These are phyloP conservation scores for Callipepla californica DNA, from an alignment of 2,113 vertebrate genomes.

Conservation along the genomic window DNA sequence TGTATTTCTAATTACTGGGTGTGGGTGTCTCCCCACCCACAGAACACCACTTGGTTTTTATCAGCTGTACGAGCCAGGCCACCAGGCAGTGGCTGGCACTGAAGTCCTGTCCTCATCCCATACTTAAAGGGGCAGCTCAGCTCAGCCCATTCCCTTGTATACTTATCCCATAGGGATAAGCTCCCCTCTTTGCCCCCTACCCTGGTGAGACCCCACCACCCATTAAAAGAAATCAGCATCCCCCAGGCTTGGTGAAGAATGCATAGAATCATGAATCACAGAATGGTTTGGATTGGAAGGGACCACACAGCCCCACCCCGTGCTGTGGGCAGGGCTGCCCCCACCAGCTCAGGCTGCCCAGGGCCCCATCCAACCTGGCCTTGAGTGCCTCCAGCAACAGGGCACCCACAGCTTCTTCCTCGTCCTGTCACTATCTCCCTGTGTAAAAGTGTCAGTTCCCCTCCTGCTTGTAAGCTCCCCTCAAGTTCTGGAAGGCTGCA, in stretches of 20 bases:
- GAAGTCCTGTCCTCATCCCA: background rate
- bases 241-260: background rate
- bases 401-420: background rate
- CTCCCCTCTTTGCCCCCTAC: background rate
- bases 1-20: conserved; percentile 17
- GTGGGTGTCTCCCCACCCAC: background rate
- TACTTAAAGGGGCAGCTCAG: background rate
- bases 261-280: background rate
- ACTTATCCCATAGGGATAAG: background rate
- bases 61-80: background rate
- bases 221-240: background rate
- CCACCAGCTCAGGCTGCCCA: background rate
- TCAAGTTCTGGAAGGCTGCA: background rate
- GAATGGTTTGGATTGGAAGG: background rate
- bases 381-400: background rate
- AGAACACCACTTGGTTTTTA: background rate
- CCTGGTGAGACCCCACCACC: background rate
- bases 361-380: background rate
- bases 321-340: background rate
- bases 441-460: background rate
- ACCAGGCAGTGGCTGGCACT: background rate
- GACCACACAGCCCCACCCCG: background rate
- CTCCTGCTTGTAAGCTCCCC: background rate
- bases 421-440: too few species aligned
- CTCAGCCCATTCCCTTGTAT: background rate